Evolutionary conservation across 1,140 invertebrate genomes (phyloP).

Genomic region (Eumeta japonica): DNA sequence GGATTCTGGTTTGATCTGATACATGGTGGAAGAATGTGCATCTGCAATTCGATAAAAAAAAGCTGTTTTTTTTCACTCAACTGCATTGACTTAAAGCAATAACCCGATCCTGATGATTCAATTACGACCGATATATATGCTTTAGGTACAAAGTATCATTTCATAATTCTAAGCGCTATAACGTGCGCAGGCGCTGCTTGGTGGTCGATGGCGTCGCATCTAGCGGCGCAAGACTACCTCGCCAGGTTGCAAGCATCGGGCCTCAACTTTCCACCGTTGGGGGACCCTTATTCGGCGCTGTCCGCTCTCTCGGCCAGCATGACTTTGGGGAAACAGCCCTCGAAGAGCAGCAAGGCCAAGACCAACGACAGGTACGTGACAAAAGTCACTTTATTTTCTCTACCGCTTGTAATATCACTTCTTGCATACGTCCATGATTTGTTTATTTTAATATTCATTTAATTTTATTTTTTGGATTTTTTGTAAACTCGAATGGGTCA

Average conservation of each 20-base stretch:
- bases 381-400: background rate
- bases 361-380: background rate
- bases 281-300: constrained; percentile 56
- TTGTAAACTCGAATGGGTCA: too few relatives aligned
- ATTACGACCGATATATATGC: too few relatives aligned
- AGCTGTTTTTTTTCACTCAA: too few relatives aligned
- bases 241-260: constrained; percentile 76
- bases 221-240: constrained; percentile 82
- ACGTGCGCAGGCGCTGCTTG: constrained; percentile 68
- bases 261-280: constrained; percentile 60
- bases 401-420: background rate
- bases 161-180: too few relatives aligned
- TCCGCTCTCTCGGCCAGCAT: constrained; percentile 34
- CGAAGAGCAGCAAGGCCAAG: constrained; percentile 19
- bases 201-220: constrained; percentile 85
- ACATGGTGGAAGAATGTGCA: too few relatives aligned
- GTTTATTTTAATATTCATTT: too few relatives aligned
- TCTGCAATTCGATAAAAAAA: too few relatives aligned
- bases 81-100: too few relatives aligned
- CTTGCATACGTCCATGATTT: background rate
- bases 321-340: constrained; percentile 8
- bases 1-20: too few relatives aligned
- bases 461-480: background rate
- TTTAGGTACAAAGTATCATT: too few relatives aligned
- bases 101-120: too few relatives aligned